Percentiles rank a stretch among this genome's conserved stretches.
phyloP scores from a whole-genome alignment of 92 coral and sea anemone species.

The Actinostola sp. region DNA sequence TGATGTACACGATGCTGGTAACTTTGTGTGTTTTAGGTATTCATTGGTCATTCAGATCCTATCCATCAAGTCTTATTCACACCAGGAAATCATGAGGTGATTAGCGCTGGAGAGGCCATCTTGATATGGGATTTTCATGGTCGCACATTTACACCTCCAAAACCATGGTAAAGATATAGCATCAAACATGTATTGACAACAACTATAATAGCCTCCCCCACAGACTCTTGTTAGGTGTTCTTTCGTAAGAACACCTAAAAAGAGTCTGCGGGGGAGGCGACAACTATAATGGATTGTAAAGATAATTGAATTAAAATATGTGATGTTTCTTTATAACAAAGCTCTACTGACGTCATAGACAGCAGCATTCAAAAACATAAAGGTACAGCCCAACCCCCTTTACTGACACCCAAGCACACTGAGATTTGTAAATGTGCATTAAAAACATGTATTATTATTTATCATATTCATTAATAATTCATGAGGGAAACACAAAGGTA shows the following conservation, averaged over 20 bases:
- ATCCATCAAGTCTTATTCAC: constrained; percentile 82
- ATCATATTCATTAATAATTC: neutral
- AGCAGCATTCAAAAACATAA: neutral
- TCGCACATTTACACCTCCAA: constrained; percentile 42
- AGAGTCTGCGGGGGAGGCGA: no score
- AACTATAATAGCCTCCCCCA: neutral
- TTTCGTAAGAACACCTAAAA: no score
- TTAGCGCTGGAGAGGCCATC: constrained; percentile 92
- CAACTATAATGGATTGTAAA: no score
- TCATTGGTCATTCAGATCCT: constrained; percentile 92
- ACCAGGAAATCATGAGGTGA: constrained; percentile 78
- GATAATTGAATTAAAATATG: no score
- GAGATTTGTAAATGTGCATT: no score
- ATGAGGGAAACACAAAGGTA: neutral
- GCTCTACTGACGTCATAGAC: neutral
- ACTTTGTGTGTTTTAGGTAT: constrained; percentile 61
- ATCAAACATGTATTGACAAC: neutral
- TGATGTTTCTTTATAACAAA: neutral
- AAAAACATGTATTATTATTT: neutral
- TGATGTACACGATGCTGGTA: neutral
- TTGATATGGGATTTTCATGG: constrained; percentile 93
- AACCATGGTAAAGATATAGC: constrained; percentile 10
- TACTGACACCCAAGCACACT: no score
- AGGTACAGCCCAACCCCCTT: neutral
- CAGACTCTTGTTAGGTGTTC: no score